These are phyloP conservation scores for Butorides virescens DNA, from an alignment of 2,113 vertebrate genomes.

Conservation along the genomic window DNA sequence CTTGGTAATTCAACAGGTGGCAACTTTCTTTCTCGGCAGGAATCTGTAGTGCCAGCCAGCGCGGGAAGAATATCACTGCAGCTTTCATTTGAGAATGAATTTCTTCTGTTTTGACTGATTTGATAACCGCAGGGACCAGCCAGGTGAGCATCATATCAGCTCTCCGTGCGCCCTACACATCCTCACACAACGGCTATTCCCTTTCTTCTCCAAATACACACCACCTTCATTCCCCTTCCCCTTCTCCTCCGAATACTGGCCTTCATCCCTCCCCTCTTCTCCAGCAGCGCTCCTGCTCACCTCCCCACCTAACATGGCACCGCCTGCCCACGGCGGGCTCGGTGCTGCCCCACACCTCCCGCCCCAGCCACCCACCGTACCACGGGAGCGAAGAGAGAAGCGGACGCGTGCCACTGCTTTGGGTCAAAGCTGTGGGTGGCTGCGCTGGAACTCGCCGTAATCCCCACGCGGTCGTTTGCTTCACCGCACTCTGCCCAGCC, in stretches of 20 bases:
- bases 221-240: not conserved
- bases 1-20: not conserved
- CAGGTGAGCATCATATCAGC: not conserved
- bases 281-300: not conserved
- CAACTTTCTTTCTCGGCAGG: not conserved
- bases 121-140: not conserved
- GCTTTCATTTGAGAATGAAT: not conserved
- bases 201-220: not conserved
- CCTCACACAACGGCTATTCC: rapidly evolving
- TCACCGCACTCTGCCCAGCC: not conserved
- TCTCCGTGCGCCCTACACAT: not conserved
- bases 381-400: not conserved
- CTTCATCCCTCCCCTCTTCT: not conserved
- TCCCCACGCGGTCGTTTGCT: not conserved
- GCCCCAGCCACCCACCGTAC: not conserved
- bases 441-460: not conserved
- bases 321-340: rapidly evolving
- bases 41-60: not conserved
- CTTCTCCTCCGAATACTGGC: not conserved
- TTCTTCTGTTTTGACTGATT: not conserved
- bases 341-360: not conserved
- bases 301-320: rapidly evolving
- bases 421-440: not conserved
- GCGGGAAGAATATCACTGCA: not conserved
- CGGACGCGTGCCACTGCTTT: not conserved